phyloP scores from a whole-genome alignment of 1,140 invertebrate genomes.

The Colletes gigas region DNA sequence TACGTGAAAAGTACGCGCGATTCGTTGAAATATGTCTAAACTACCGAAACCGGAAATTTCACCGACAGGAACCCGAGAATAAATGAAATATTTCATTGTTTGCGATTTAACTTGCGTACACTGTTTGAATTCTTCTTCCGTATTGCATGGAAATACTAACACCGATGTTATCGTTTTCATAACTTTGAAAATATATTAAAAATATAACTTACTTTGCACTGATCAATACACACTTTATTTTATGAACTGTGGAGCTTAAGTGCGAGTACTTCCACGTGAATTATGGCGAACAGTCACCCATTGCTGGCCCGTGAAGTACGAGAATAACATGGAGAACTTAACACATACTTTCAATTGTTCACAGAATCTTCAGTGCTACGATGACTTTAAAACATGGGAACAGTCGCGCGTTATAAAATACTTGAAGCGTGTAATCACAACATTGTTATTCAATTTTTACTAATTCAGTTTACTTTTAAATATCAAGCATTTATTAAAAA shows the following conservation, averaged over 20 bases:
- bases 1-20: background rate
- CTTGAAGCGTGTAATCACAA: background rate
- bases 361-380: background rate
- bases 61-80: too few species aligned
- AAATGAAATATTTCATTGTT: too few species aligned
- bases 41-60: too few species aligned
- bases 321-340: background rate
- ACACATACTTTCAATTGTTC: background rate
- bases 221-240: slow-evolving; percentile 2
- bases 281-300: background rate
- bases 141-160: background rate
- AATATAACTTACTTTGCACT: slow-evolving; percentile 26
- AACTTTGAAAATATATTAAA: slow-evolving; percentile 9
- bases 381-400: background rate
- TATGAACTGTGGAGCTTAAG: background rate
- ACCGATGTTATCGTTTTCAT: background rate
- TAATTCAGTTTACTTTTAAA: background rate
- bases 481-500: background rate
- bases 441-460: background rate
- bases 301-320: too few species aligned
- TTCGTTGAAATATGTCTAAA: too few species aligned
- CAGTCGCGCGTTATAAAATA: background rate
- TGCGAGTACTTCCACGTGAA: background rate
- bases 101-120: too few species aligned
- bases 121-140: too few species aligned